Evolutionary conservation across 2,797 vertebrate species (phyloP).

Genomic region (Monodelphis domestica): DNA sequence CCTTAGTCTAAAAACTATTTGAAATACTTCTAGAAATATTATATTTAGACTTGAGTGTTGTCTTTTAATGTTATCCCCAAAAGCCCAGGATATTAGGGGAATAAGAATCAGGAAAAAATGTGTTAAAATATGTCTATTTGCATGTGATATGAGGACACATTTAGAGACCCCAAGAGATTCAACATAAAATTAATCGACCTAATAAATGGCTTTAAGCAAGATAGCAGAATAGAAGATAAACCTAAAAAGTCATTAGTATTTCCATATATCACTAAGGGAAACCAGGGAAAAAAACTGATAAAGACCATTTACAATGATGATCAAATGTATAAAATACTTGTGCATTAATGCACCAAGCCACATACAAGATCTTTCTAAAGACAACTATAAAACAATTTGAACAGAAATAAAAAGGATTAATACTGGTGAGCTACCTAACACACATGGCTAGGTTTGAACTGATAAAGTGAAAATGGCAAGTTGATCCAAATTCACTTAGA

Average conservation of each 20-base stretch:
- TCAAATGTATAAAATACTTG: background rate
- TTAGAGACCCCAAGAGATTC: background rate
- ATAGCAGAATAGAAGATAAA: background rate
- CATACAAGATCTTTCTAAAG: background rate
- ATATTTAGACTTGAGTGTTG: background rate
- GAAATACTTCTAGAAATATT: background rate
- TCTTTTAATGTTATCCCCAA: background rate
- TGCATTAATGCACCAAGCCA: background rate
- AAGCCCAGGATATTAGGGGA: background rate
- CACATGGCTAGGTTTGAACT: background rate
- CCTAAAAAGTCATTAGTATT: background rate
- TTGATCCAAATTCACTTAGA: background rate
- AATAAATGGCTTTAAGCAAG: background rate
- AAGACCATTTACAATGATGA: background rate
- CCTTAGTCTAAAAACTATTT: background rate
- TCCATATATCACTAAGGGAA: background rate
- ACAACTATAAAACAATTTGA: background rate
- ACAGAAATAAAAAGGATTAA: background rate
- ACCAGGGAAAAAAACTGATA: background rate
- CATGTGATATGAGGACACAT: background rate
- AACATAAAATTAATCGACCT: slow-evolving; percentile 7
- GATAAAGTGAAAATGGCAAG: background rate
- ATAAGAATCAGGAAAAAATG: background rate
- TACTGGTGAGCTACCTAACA: background rate
- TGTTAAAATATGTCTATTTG: background rate